phyloP scores from a whole-genome alignment of 2,797 vertebrate species.

The Falco concolor region DNA sequence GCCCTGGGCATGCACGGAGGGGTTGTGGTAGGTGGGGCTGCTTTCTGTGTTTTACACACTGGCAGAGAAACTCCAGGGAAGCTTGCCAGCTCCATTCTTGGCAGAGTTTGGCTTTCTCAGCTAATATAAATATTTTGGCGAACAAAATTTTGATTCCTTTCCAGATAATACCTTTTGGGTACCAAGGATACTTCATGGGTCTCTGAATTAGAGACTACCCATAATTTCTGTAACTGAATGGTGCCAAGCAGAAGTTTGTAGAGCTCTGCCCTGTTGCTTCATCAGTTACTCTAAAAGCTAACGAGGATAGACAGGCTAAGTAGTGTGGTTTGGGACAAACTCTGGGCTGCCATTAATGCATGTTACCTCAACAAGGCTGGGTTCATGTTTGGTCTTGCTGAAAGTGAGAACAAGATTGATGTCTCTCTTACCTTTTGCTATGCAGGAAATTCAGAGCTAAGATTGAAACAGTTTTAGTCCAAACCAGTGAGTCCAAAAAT shows the following conservation, averaged over 20 bases:
- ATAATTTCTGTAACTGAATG: background rate
- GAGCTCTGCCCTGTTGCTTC: background rate
- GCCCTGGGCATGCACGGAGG: background rate
- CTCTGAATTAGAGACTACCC: background rate
- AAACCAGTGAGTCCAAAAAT: background rate
- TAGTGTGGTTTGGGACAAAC: background rate
- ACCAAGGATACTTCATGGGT: background rate
- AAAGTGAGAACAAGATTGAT: background rate
- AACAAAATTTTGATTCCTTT: conserved; percentile 68
- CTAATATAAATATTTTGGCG: conserved; percentile 70
- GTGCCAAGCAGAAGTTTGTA: conserved; percentile 8
- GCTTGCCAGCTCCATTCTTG: conserved; percentile 19
- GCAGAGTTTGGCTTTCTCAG: conserved; percentile 64
- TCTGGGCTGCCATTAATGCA: background rate
- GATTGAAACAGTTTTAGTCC: background rate
- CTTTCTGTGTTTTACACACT: conserved; percentile 31
- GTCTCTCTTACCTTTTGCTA: background rate
- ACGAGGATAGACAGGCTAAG: background rate
- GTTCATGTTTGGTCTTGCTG: background rate
- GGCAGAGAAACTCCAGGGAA: background rate
- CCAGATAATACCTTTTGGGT: conserved; percentile 22
- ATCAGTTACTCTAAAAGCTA: background rate
- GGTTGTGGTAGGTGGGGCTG: conserved; percentile 15
- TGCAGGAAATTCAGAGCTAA: background rate
- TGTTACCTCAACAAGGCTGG: background rate